Evolutionary conservation across 2,888 invertebrate species (phyloP).

Genomic region (Macropis europaea): DNA sequence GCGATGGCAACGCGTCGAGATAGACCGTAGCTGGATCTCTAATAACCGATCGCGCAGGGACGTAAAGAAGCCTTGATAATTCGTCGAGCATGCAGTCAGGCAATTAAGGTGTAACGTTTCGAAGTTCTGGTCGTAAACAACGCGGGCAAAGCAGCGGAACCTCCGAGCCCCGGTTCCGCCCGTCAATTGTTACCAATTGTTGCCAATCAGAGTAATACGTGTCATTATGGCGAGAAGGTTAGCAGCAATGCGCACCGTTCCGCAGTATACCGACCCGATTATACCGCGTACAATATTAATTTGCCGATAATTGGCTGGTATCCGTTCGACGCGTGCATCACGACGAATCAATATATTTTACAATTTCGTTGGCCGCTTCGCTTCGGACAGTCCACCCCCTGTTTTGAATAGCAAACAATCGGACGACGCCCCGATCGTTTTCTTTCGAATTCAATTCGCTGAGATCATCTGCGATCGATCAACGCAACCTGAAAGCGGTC

Average conservation of each 20-base stretch:
- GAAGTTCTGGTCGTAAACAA: slow-evolving; percentile 76
- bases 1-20: slow-evolving; percentile 15
- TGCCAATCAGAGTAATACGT: slow-evolving; percentile 78
- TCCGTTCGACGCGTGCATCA: slow-evolving; percentile 42
- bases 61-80: slow-evolving; percentile 69
- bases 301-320: slow-evolving; percentile 65
- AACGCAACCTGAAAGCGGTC: too few relatives aligned
- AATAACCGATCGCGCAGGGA: slow-evolving; percentile 56
- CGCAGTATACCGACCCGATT: slow-evolving; percentile 59
- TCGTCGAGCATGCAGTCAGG: slow-evolving; percentile 70
- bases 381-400: neutral
- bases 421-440: too few relatives aligned
- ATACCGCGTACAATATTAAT: slow-evolving; percentile 67
- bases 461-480: too few relatives aligned
- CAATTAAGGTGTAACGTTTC: slow-evolving; percentile 74
- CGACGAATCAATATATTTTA: slow-evolving; percentile 20
- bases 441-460: neutral
- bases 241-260: slow-evolving; percentile 60
- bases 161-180: slow-evolving; percentile 73
- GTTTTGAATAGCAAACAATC: too few relatives aligned
- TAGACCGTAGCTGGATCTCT: slow-evolving; percentile 28
- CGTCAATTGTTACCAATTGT: slow-evolving; percentile 79
- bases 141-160: slow-evolving; percentile 77
- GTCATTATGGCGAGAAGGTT: slow-evolving; percentile 69
- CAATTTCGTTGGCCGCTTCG: neutral